A percentile compares a stretch with the other conserved stretches of the same genome.
Evolutionary conservation across 2,113 vertebrate species (phyloP).

Genomic region (Atlantisia rogersi): DNA sequence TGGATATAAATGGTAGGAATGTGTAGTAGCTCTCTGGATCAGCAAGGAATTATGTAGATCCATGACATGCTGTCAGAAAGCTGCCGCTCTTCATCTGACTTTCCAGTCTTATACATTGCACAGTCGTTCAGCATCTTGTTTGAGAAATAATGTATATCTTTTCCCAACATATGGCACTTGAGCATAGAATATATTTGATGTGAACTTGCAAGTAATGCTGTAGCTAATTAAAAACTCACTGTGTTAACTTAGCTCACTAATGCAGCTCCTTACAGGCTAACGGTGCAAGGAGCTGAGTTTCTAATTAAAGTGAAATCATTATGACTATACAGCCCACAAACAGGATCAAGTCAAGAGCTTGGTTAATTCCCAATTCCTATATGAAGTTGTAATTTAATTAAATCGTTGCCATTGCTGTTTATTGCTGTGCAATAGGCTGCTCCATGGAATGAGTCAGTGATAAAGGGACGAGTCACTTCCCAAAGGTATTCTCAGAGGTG

Average conservation of each 20-base stretch:
- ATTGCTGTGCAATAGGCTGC: not conserved
- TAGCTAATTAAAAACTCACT: conserved; percentile 19
- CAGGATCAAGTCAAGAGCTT: not conserved
- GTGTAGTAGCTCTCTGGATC: not conserved
- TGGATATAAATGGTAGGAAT: not conserved
- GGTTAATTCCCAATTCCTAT: not conserved
- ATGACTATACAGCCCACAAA: not conserved
- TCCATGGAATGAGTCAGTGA: not conserved
- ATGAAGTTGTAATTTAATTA: not conserved
- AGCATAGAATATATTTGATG: not conserved
- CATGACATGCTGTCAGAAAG: not conserved
- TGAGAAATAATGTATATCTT: not conserved
- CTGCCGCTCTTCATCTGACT: not conserved
- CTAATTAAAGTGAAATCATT: conserved; percentile 13
- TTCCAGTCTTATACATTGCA: not conserved
- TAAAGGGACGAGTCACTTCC: not conserved
- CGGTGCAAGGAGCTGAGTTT: not conserved
- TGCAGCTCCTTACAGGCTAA: not conserved
- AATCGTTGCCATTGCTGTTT: not conserved
- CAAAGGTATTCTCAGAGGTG: not conserved
- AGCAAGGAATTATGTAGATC: not conserved
- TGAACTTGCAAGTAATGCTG: not conserved
- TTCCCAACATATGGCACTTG: not conserved
- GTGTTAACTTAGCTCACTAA: not conserved
- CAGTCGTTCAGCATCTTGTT: not conserved